Evolutionary conservation across 2,888 invertebrate genomes (phyloP), one percentile per base, ranked within the genome.

Genomic region (Periphyllus acericola): DNA sequence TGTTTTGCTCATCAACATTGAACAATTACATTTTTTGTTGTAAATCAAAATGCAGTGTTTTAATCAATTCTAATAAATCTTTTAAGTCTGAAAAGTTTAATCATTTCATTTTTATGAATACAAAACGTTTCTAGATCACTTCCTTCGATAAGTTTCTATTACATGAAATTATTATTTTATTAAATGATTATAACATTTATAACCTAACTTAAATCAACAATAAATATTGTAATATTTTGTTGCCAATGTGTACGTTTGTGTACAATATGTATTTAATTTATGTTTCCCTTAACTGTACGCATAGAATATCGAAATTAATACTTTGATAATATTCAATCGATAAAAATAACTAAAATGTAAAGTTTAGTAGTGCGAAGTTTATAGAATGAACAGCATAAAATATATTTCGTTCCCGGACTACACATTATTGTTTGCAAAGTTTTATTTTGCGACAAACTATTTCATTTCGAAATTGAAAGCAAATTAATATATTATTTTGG

Each of bases 371-470:
- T 46, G 46, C 29, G 32, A 75, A 75, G 40, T 75, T 60, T 46
- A 32, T 46, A 46, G 78, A 82, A 74, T 29, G 29, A 34, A 52
- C 21, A 36, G 25, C 29, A 32, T 40, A 36, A 36, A 55, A 79
- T 60, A 60, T 79, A 75, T 40, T 75, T 75, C 32, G 25, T 75
- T 25, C 17, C 36, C 29, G n/a, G 19, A 8, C n/a, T 17, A 34
- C 25, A 32, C 29, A 40, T 29, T 40, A 40, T 75, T 83, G 40
- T 75, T 66, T 29, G 36, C 19, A 29, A 40, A 66, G 29, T 75
- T 66, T 55, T 29, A 72, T 68, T 72, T 86, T 52, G 32, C 74
- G 89, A 84, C 78, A 55, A 83, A 83, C 32, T 83, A 36, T 74
- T 74, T 72, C 17, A n/a, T 34, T 72, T 34, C 3, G 17, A n/a